Conservation (phyloP, 1,140 invertebrate genomes). For the Papilio xuthus region DNA sequence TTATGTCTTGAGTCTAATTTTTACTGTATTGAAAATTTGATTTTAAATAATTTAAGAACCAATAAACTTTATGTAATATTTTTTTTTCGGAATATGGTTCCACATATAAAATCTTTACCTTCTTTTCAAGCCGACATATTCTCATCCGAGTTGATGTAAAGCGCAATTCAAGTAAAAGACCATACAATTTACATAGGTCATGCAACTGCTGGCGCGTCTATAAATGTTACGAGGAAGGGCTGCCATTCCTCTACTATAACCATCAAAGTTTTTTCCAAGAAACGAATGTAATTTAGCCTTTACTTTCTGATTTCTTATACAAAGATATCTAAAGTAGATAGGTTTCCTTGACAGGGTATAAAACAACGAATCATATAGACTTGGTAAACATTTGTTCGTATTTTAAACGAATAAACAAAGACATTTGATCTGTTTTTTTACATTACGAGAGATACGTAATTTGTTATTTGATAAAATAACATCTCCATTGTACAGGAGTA, state of each 20-base stretch:
- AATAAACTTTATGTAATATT: too few relatives aligned
- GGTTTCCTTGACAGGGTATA: neutral
- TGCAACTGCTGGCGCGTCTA: constrained; percentile 15
- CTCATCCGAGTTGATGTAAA: neutral
- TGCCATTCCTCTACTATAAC: constrained; percentile 5
- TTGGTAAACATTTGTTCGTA: neutral
- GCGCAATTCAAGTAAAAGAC: neutral
- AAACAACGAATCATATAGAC: neutral
- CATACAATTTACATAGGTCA: constrained; percentile 24
- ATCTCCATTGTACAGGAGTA: neutral
- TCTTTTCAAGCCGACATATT: neutral
- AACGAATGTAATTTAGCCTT: constrained; percentile 22
- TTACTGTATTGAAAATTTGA: too few relatives aligned
- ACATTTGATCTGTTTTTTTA: neutral
- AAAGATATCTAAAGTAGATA: constrained; percentile 11
- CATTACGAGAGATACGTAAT: too few relatives aligned
- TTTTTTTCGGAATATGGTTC: neutral
- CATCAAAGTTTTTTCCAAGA: constrained; percentile 18
- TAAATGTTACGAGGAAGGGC: constrained; percentile 4
- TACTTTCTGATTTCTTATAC: constrained; percentile 15
- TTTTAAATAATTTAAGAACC: too few relatives aligned
- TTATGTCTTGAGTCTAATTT: neutral
- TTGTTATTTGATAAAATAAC: neutral
- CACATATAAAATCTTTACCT: neutral
- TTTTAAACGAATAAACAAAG: neutral